phyloP scores from a whole-genome alignment of 2,797 vertebrate species.

The Podarcis lilfordi region DNA sequence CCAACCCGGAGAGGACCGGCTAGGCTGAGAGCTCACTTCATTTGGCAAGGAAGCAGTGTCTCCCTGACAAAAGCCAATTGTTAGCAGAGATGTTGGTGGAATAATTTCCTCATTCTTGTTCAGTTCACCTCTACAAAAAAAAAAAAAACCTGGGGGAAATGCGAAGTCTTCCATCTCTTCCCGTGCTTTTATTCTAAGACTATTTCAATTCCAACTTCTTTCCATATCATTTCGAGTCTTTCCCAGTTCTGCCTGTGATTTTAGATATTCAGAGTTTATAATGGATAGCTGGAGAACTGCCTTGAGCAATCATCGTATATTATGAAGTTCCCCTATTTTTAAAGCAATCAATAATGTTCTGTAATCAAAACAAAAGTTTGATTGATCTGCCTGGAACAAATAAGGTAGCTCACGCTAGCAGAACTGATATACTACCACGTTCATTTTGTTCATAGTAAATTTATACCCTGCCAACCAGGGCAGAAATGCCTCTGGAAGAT shows the following conservation, averaged over 20 bases:
- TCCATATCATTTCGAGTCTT: neutral
- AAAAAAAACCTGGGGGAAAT: neutral
- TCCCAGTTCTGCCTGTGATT: constrained; percentile 21
- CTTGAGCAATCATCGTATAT: neutral
- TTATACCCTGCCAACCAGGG: neutral
- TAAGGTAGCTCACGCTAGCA: neutral
- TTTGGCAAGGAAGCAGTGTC: constrained; percentile 50
- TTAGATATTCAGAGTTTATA: neutral
- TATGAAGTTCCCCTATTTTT: neutral
- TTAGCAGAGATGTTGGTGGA: constrained; percentile 23
- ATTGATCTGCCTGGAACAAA: neutral
- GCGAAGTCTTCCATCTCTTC: neutral
- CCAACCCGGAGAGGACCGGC: constrained; percentile 40
- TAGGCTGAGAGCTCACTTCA: constrained; percentile 51
- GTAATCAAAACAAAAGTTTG: neutral
- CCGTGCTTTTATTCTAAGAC: neutral
- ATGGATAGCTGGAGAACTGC: neutral
- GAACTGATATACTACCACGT: neutral
- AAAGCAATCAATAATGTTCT: neutral
- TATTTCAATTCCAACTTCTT: neutral
- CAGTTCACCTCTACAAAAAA: neutral
- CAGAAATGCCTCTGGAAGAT: too few relatives aligned
- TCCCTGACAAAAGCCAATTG: constrained; percentile 50
- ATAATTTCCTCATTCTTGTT: constrained; percentile 36
- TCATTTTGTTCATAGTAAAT: neutral